Evolutionary conservation across 2,113 vertebrate genomes (phyloP), one percentile per base, ranked within the genome.

Genomic region (Urocolius indicus): DNA sequence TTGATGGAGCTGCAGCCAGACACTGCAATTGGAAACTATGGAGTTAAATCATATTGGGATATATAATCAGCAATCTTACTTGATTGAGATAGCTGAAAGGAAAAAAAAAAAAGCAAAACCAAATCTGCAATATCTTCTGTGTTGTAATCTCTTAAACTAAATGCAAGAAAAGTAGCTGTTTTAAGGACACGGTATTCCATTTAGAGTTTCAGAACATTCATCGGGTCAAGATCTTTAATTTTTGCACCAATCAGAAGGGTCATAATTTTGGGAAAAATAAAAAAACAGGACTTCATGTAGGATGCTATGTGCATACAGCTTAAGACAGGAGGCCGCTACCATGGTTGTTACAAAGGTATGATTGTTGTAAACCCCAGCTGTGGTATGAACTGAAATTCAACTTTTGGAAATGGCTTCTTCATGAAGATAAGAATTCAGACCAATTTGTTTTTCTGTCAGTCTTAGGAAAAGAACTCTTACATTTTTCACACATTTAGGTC

Each of bases 111-210:
- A 45, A n/a, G 15, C 59, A 48, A 48, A 46, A 27, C 16, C 13
- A 16, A 11, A 0, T 1, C 3, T 29, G 38, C 9, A 34, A 8
- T 55, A 55, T 51, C 59, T 74, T 1, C 0, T 5, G 6, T 29
- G 2, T 66, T 74, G 4, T 12, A 48, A 18, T 11, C 15, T 49
- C 66, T 67, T 34, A 72, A 90, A 59, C 2, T 15, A 52, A 51
- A n/a, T 16, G 11, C 20, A 72, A 82, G 38, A 68, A 72, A 65
- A 5, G 2, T 1, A 1, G 5, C 3, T 38, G 8, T 10, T 82
- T 65, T 69, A n/a, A 52, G n/a, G 26, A 20, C 9, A 57, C 2
- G 23, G 6, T 11, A 26, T 3, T 22, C 30, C 49, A 12, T 16
- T 38, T 7, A 34, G 5, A 34, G 3, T 34, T 87, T 78, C 16